Evolutionary conservation across 2,797 vertebrate species (phyloP).

Genomic region (Poliocrania exsul): DNA sequence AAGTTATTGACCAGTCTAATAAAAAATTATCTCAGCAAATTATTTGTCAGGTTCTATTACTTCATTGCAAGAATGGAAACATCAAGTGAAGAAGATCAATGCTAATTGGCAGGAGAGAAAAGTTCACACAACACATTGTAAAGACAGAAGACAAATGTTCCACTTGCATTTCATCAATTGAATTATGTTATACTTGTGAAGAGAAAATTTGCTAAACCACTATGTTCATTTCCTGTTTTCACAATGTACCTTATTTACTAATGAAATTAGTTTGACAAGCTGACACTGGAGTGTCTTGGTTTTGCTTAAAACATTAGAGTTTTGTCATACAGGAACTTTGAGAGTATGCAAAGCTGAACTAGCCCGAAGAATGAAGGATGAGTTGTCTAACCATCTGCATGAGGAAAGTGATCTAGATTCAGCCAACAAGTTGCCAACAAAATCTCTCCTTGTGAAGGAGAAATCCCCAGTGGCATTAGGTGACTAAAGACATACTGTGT

Average conservation of each 20-base stretch:
- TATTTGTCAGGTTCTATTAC: background rate
- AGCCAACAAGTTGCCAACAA: background rate
- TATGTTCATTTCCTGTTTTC: background rate
- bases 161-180: background rate
- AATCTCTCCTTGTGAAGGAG: background rate
- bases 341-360: background rate
- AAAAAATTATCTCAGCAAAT: constrained; percentile 28
- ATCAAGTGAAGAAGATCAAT: constrained; percentile 9
- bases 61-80: background rate
- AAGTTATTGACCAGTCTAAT: background rate
- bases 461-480: background rate
- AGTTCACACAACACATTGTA: background rate
- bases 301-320: background rate
- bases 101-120: constrained; percentile 3
- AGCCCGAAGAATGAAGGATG: background rate
- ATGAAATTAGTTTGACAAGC: background rate
- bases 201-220: constrained; percentile 15
- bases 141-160: background rate
- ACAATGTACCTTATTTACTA: background rate
- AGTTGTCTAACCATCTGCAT: background rate
- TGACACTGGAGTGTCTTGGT: background rate
- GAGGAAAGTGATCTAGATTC: background rate
- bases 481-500: background rate
- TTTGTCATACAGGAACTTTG: background rate
- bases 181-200: background rate